Conservation (phyloP, 2,797 vertebrate species). For the Eidolon dupreanum region DNA sequence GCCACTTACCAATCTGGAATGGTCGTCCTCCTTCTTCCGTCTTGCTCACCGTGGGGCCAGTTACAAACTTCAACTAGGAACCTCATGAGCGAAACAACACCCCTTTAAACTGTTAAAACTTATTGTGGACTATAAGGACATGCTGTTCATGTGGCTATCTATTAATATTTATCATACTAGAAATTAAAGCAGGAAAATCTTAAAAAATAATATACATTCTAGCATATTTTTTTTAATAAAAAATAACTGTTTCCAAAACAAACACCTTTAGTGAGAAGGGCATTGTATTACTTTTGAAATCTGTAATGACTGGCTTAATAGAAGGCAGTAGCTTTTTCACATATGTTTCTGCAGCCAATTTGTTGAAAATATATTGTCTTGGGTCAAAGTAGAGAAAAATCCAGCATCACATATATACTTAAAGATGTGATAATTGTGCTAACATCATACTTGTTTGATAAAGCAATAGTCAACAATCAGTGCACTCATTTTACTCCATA, state of each 20-base stretch:
- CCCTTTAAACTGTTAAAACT: not conserved
- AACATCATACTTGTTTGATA: not conserved
- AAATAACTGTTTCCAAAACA: not conserved
- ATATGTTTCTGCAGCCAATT: not conserved
- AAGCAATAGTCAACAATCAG: not conserved
- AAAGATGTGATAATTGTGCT: not conserved
- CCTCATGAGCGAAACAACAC: not conserved
- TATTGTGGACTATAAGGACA: not conserved
- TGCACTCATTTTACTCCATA: not conserved
- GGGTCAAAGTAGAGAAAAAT: not conserved
- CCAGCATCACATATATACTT: not conserved
- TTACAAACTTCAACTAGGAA: not conserved
- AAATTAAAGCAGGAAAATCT: not conserved
- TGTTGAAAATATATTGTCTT: not conserved
- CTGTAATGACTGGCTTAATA: not conserved
- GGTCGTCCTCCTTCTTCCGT: not conserved
- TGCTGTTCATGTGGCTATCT: not conserved
- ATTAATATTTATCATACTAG: not conserved
- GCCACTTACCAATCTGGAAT: not conserved
- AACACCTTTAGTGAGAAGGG: not conserved
- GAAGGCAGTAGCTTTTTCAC: not conserved
- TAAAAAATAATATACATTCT: not conserved
- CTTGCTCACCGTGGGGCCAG: not conserved
- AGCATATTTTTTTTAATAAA: not conserved
- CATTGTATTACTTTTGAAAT: not conserved